phyloP scores from a whole-genome alignment of 1,140 invertebrate species.

The Zaprionus taronus region DNA sequence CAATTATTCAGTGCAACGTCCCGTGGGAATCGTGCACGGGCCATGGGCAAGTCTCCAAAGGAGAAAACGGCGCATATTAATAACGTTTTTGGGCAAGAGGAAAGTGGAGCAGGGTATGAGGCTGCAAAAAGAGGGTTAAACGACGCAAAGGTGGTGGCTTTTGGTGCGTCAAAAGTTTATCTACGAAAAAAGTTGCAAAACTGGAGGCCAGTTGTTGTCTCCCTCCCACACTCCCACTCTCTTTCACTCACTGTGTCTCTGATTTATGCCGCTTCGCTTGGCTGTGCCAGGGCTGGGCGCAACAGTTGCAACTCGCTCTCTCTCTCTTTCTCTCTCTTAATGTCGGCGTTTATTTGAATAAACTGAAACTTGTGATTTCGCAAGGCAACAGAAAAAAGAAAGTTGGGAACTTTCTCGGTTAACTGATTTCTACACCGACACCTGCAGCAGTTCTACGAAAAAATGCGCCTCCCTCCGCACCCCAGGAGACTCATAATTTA shows the following conservation, averaged over 20 bases:
- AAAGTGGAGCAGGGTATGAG: not conserved
- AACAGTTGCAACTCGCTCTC: slow-evolving; percentile 77
- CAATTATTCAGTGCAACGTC: slow-evolving; percentile 50
- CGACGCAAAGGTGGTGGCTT: slow-evolving; percentile 64
- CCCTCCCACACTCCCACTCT: no score
- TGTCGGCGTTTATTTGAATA: slow-evolving; percentile 83
- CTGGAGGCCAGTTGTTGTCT: slow-evolving; percentile 22
- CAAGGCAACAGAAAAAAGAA: slow-evolving; percentile 58
- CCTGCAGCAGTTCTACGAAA: slow-evolving; percentile 56
- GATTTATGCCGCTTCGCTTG: slow-evolving; percentile 70
- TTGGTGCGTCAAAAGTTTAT: slow-evolving; percentile 72
- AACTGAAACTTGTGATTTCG: slow-evolving; percentile 80
- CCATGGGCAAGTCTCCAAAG: slow-evolving; percentile 17
- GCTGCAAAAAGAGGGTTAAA: slow-evolving; percentile 71
- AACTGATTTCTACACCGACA: slow-evolving; percentile 81
- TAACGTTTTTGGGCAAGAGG: slow-evolving; percentile 45
- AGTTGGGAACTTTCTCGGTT: slow-evolving; percentile 80
- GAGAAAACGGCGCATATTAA: slow-evolving; percentile 75
- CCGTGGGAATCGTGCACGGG: slow-evolving; percentile 42
- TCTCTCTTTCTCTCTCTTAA: slow-evolving; percentile 50
- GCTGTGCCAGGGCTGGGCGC: slow-evolving; percentile 48
- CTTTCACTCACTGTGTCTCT: slow-evolving; percentile 40
- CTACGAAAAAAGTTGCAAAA: slow-evolving; percentile 56
- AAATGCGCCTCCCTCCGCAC: slow-evolving; percentile 34
- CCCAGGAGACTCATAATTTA: slow-evolving; percentile 82